These are phyloP conservation scores for Periphyllus acericola DNA, from an alignment of 2,888 invertebrate genomes.

Conservation along the genomic window DNA sequence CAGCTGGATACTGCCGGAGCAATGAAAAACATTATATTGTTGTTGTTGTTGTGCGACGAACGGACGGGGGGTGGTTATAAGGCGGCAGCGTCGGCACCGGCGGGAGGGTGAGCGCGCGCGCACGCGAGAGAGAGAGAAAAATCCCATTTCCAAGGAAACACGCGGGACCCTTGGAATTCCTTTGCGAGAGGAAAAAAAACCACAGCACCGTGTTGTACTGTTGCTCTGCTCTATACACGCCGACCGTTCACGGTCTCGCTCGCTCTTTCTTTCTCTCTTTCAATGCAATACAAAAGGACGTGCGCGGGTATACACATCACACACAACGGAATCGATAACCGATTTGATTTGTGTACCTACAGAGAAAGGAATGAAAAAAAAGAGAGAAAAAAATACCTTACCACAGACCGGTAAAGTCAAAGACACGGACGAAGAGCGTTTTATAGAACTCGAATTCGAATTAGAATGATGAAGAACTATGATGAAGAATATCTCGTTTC, in stretches of 20 bases:
- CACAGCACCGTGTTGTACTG: conserved; percentile 32
- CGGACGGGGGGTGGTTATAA: neutral
- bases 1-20: conserved; percentile 59
- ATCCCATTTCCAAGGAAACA: conserved; percentile 60
- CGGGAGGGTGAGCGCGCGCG: neutral
- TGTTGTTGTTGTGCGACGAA: conserved; percentile 21
- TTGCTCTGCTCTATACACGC: neutral
- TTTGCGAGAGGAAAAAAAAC: conserved; percentile 41
- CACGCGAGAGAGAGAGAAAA: conserved; percentile 5
- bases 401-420: neutral
- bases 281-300: neutral
- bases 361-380: neutral
- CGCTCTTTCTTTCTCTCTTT: neutral
- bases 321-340: conserved; percentile 41
- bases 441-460: no score
- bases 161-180: conserved; percentile 53
- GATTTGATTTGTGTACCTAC: conserved; percentile 43
- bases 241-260: neutral
- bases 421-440: neutral
- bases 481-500: neutral
- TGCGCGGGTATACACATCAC: neutral
- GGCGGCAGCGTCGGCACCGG: neutral
- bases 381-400: neutral
- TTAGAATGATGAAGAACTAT: no score
- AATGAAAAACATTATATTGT: conserved; percentile 53